Base-by-base conservation (phyloP, 2,888 invertebrate genomes). In the Mesorhabditis spiculigera region DNA sequence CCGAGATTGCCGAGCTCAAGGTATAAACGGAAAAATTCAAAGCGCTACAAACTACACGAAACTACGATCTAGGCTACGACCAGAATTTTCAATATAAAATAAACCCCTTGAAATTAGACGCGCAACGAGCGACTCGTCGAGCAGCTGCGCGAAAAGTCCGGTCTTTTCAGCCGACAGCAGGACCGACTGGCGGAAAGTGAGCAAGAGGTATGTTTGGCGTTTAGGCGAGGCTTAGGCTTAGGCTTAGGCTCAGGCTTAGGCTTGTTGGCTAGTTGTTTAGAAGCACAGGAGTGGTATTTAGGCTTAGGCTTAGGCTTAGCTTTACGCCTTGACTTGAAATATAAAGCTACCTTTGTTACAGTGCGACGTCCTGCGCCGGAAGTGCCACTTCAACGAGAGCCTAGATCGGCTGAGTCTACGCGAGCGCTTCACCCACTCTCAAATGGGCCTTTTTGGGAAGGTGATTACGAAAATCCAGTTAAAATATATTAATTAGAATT, bases 131-230 rank as follows among this genome's bases (percentile, higher is more conserved):
- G 79, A 63, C 71, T 84, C 8, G 79, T 84, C 13, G 83, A 82
- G 43, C 82, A 84, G 66, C 71, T 84, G 44, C 75, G 81, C 16
- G 82, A 84, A 67, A 84, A 84, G 66, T 81, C 80, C 62, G 74
- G 75, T 61, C 81, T 78, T 45, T 75, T 80, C 65, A 82, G 81
- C 43, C 75, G 76, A 64, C 72, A 77, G 10, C 79, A 84, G 66
- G 71, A 72, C 61, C 80, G 81, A 64, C 68, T 76, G 6, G 73
- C 77, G 43, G 72, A 75, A 64, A 68, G 80, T 45, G 83, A 83
- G 67, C 72, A 72, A 68, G 76, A 85, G 76, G 79, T 81, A 28
- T 42, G 8, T 66, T 8, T 5, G 5, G n/a, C n/a, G n/a, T n/a
- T n/a, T n/a, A n/a, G n/a, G n/a, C n/a, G n/a, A n/a, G n/a, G 10